phyloP scores from a whole-genome alignment of 2,797 vertebrate genomes.

The Ficedula albicollis region DNA sequence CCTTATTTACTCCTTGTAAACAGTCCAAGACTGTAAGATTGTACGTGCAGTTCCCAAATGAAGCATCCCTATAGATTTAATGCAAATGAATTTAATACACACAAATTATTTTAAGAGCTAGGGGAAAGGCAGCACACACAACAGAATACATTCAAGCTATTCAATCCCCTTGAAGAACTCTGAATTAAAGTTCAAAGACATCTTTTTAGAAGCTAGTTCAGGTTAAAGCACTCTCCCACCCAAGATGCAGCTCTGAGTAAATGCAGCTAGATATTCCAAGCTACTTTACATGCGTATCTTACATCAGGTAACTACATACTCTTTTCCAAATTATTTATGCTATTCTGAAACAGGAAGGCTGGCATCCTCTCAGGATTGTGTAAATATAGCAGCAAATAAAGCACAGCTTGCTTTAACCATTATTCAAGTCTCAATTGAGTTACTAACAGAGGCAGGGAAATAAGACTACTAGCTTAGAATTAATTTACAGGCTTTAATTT shows the following conservation, averaged over 20 bases:
- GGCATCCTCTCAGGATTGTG: not conserved
- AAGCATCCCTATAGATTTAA: constrained; percentile 87
- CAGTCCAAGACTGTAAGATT: constrained; percentile 93
- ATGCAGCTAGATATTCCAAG: not conserved
- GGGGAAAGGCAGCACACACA: not conserved
- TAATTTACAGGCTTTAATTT: not conserved
- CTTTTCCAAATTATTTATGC: not conserved
- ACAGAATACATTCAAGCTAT: not conserved
- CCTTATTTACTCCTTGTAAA: constrained; percentile 95
- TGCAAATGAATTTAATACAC: constrained; percentile 33
- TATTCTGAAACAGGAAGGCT: not conserved
- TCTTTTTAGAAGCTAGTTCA: not conserved
- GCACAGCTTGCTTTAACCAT: not conserved
- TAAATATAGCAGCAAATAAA: not conserved
- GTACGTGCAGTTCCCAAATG: constrained; percentile 92
- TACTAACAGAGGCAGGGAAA: not conserved
- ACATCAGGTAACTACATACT: not conserved
- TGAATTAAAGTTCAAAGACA: not conserved
- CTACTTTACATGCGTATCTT: not conserved
- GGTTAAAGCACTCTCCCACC: not conserved
- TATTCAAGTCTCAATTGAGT: not conserved
- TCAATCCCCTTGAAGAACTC: not conserved
- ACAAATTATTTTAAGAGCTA: not conserved
- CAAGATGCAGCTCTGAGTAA: not conserved
- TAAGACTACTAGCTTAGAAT: not conserved